Conservation (phyloP, 1,140 invertebrate species). For the Formica exsecta region DNA sequence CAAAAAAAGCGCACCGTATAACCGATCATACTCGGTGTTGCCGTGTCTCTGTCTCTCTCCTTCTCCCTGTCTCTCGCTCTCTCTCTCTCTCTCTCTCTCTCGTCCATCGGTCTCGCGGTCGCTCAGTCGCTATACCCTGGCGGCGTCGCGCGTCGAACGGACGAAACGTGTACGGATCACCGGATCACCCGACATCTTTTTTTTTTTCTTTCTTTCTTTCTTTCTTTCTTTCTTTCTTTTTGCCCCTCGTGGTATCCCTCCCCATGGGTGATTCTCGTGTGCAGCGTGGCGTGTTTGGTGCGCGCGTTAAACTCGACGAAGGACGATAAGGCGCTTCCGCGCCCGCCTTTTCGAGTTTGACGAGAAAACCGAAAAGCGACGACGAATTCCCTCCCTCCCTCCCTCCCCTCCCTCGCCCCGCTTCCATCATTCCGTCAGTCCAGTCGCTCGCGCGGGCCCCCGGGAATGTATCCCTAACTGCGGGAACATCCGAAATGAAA, state of each 20-base stretch:
- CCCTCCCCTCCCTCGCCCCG: not conserved
- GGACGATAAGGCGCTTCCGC: not conserved
- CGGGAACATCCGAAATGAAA: no score
- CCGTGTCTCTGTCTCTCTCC: not conserved
- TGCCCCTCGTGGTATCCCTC: constrained; percentile 18
- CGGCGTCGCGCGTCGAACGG: not conserved
- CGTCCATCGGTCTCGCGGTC: not conserved
- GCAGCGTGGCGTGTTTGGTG: no score
- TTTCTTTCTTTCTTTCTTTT: constrained; percentile 36
- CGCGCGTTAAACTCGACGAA: not conserved
- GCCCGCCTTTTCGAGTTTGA: not conserved
- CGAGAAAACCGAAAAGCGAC: not conserved
- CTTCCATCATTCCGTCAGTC: constrained; percentile 7
- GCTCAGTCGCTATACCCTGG: not conserved
- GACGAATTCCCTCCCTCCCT: constrained; percentile 39
- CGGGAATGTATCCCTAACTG: not conserved
- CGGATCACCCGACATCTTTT: constrained; percentile 59
- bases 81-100: not conserved
- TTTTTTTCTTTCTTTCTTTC: no score
- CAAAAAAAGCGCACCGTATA: not conserved
- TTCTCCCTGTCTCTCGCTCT: not conserved
- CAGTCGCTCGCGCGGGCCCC: not conserved
- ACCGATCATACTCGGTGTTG: not conserved
- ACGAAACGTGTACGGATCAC: constrained; percentile 41
- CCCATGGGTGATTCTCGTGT: not conserved